Base-by-base conservation (phyloP, 37 sponge, comb jelly and placozoan species). In the Hexactinellida sp. region DNA sequence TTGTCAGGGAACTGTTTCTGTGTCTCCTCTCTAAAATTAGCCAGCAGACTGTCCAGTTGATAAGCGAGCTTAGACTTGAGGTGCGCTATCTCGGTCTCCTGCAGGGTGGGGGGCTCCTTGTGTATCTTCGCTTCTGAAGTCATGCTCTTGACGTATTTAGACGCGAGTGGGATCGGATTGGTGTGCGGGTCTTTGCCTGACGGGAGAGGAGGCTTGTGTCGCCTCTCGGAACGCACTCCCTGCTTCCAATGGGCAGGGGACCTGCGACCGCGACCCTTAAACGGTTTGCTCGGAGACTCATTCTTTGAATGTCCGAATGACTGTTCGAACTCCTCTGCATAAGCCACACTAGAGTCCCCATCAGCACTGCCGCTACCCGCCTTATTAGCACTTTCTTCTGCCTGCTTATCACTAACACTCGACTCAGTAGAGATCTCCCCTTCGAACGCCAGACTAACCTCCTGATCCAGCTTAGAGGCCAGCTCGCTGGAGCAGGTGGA, bases 241-340 rank as follows among this genome's bases (percentile, higher is more conserved):
- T n/a, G 25, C 76, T 63, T 63, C 76, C 76, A 63, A n/a, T 63
- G 76, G 5, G 30, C 76, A 63, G 76, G 76, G 76, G 76, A 63
- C 34, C 34, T 10, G 13, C 76, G 76, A n/a, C 28, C 21, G 5
- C 76, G 76, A 23, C 76, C 76, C 13, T 23, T 63, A 63, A n/a
- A 63, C 28, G 21, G 76, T n/a, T n/a, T 10, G 13, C 5, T 25
- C 5, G 76, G 21, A 5, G 34, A n/a, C 34, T 10, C 28, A 63
- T n/a, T 3, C 21, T 63, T 63, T n/a, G 76, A 63, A 63, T 63
- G 30, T 7, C 76, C 76, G 13, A 63, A 63, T 25, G 76, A 63
- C 76, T 63, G 28, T n/a, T 63, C 76, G 34, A 63, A 63, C 25
- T 63, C 76, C 34, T 63, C 76, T 21, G 76, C 30, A n/a, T 63